phyloP scores from a whole-genome alignment of 2,113 vertebrate species.

The Jacana jacana region DNA sequence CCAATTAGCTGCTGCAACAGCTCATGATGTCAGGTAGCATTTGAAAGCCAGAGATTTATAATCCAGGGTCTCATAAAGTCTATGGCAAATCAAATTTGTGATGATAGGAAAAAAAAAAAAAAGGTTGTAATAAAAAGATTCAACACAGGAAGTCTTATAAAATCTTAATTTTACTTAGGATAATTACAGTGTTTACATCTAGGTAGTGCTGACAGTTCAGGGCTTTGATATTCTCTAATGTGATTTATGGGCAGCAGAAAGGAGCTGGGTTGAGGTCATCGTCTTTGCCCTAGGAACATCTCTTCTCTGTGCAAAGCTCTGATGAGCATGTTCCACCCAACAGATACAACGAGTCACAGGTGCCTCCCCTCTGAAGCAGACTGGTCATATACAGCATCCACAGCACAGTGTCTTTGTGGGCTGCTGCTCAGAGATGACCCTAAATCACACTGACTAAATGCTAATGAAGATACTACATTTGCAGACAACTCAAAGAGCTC shows the following conservation, averaged over 20 bases:
- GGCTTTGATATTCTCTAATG: constrained; percentile 33
- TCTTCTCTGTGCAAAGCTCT: background rate
- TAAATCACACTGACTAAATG: background rate
- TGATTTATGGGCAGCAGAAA: constrained; percentile 20
- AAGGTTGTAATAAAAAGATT: constrained; percentile 2
- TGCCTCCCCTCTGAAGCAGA: background rate
- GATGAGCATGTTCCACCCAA: background rate
- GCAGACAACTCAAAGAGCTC: background rate
- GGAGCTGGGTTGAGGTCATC: background rate
- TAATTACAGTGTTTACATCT: constrained; percentile 37
- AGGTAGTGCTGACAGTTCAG: background rate
- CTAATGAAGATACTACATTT: background rate
- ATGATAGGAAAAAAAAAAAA: background rate
- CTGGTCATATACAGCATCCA: background rate
- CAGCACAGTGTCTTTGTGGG: accelerated
- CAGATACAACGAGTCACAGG: accelerated
- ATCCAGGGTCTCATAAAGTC: background rate
- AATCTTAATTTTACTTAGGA: constrained; percentile 45
- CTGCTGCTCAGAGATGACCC: background rate
- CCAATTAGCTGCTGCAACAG: background rate
- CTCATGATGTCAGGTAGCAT: background rate
- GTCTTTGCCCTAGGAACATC: background rate
- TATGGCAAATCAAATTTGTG: constrained; percentile 35
- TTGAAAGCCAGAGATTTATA: constrained; percentile 36
- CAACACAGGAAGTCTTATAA: constrained; percentile 37